Percentiles rank a stretch among this genome's conserved stretches.
Evolutionary conservation across 2,113 vertebrate species (phyloP).

Genomic region (Oryzias curvinotus): DNA sequence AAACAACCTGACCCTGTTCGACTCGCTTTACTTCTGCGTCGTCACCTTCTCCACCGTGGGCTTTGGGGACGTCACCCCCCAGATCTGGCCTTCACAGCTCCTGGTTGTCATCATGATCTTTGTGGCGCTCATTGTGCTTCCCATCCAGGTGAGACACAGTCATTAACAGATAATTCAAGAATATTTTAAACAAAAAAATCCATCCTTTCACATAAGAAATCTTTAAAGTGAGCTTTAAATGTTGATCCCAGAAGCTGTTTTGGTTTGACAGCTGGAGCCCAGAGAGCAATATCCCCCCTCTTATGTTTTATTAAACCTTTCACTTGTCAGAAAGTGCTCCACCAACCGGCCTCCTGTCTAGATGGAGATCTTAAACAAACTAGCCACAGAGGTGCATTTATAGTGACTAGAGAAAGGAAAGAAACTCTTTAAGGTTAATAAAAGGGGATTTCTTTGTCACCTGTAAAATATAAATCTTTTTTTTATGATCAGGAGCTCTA

Average conservation of each 20-base stretch:
- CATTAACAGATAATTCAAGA: neutral
- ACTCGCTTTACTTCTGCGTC: conserved; percentile 85
- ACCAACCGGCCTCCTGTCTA: neutral
- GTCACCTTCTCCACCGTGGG: conserved; percentile 85
- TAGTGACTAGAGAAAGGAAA: neutral
- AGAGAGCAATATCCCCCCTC: neutral
- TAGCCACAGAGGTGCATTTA: neutral
- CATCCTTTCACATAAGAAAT: neutral
- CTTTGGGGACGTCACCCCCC: conserved; percentile 82
- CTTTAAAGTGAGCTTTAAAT: conserved; percentile 2
- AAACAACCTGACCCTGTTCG: conserved; percentile 83
- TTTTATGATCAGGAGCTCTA: conserved; percentile 8
- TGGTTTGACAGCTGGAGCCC: neutral
- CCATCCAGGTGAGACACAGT: conserved; percentile 76
- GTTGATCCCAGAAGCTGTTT: neutral
- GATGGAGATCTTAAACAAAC: neutral
- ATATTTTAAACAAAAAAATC: neutral
- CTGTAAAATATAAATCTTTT: conserved; percentile 1
- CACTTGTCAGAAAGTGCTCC: neutral
- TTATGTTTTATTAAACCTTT: conserved; percentile 10
- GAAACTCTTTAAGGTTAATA: neutral
- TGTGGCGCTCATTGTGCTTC: conserved; percentile 83
- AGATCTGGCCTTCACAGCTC: conserved; percentile 85
- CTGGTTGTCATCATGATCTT: conserved; percentile 87
- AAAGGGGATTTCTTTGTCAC: neutral